Evolutionary conservation across 1,140 invertebrate species (phyloP).

Genomic region (Orchesella cincta): DNA sequence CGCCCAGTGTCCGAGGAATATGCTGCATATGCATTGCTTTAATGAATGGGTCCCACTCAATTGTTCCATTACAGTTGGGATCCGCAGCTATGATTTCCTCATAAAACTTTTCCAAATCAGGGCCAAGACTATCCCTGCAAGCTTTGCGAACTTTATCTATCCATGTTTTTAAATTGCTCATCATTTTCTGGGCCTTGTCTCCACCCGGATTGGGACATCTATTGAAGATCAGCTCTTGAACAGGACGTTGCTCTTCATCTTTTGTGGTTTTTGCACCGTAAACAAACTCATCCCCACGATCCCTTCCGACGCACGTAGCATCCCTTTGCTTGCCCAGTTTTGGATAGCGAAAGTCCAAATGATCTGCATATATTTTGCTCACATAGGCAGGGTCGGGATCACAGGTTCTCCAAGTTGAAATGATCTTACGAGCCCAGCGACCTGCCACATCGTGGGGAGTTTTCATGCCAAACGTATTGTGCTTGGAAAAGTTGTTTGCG

Average conservation of each 20-base stretch:
- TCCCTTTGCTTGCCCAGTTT: conserved; percentile 43
- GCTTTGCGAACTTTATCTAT: conserved; percentile 36
- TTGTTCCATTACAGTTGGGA: conserved; percentile 35
- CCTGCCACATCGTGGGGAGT: conserved; percentile 46
- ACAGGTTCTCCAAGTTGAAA: conserved; percentile 41
- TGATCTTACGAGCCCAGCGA: conserved; percentile 37
- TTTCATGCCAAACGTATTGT: conserved; percentile 41
- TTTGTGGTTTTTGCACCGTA: conserved; percentile 34
- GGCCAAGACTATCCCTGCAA: conserved; percentile 31
- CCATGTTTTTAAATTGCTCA: conserved; percentile 43
- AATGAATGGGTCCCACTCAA: conserved; percentile 44
- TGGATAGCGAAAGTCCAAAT: conserved; percentile 43
- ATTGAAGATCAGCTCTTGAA: conserved; percentile 47
- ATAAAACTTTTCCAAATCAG: conserved; percentile 44
- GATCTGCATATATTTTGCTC: conserved; percentile 46
- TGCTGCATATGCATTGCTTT: neutral
- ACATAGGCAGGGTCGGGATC: conserved; percentile 37
- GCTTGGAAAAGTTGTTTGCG: conserved; percentile 26
- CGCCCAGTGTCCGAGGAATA: conserved; percentile 28
- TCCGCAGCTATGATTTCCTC: conserved; percentile 38
- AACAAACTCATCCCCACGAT: conserved; percentile 19
- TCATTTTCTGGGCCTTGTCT: conserved; percentile 36
- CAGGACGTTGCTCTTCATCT: conserved; percentile 25
- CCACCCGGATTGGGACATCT: conserved; percentile 38
- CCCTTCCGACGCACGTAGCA: neutral